A percentile compares a stretch with the other conserved stretches of the same genome.
phyloP scores from a whole-genome alignment of 64 coral and sea anemone species.

The Actinia tenebrosa region DNA sequence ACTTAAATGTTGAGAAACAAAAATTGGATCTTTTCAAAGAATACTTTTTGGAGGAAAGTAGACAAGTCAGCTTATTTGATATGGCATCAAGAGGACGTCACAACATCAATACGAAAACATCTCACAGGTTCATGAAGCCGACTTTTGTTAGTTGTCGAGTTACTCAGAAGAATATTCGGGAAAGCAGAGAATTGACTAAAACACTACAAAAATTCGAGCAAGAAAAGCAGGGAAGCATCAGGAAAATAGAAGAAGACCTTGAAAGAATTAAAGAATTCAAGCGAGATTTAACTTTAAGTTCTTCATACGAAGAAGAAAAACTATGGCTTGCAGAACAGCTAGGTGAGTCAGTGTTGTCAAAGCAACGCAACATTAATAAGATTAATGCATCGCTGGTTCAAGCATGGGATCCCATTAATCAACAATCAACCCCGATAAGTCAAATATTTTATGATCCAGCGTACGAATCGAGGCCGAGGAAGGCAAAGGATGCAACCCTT shows the following conservation, averaged over 20 bases:
- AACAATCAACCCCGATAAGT: neutral
- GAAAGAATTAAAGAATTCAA: neutral
- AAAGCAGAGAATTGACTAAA: neutral
- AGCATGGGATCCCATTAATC: slow-evolving; percentile 2
- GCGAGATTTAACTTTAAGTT: neutral
- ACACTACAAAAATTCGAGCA: neutral
- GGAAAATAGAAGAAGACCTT: neutral
- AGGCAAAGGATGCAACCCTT: neutral
- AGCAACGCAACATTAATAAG: neutral
- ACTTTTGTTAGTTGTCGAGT: neutral
- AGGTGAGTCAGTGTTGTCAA: neutral
- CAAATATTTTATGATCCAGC: neutral
- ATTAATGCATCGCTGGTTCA: neutral
- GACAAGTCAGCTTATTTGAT: neutral
- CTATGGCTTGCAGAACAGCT: neutral
- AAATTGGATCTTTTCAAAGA: neutral
- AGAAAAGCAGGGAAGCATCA: slow-evolving; percentile 6
- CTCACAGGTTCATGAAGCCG: neutral
- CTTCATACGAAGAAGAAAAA: neutral
- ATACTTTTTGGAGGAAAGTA: no score
- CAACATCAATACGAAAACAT: neutral
- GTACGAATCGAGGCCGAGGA: neutral
- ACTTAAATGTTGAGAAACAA: neutral
- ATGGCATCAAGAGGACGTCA: neutral
- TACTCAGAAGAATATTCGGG: neutral